phyloP scores from a whole-genome alignment of 2,888 invertebrate species.

The Tiliacea citrago region DNA sequence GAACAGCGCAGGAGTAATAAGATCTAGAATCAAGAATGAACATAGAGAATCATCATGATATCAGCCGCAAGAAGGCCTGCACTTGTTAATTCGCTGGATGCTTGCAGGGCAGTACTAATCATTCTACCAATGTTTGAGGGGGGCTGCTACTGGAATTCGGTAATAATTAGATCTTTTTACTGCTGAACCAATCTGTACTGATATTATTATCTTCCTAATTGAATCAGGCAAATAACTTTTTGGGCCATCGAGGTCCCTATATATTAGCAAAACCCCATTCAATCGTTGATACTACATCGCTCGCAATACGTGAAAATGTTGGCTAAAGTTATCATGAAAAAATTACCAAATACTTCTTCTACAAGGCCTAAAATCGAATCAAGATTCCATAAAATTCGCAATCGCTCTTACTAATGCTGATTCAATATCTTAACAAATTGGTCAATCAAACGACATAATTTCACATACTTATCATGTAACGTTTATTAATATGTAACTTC shows the following conservation, averaged over 20 bases:
- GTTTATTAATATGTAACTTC: conserved; percentile 40
- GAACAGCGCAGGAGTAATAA: neutral
- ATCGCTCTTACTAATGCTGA: conserved; percentile 15
- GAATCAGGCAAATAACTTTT: neutral
- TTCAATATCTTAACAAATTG: conserved; percentile 40
- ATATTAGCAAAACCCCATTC: neutral
- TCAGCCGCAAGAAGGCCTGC: neutral
- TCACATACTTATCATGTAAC: conserved; percentile 39
- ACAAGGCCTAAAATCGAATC: neutral
- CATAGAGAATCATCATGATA: neutral
- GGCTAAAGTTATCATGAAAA: neutral
- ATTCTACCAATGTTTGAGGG: neutral
- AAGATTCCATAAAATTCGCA: neutral
- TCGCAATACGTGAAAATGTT: neutral
- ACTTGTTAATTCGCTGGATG: too few species aligned
- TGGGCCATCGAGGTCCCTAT: neutral
- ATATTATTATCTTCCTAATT: neutral
- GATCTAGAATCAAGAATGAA: neutral
- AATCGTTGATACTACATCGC: too few species aligned
- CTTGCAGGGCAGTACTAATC: neutral
- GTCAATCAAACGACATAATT: conserved; percentile 40
- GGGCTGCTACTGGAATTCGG: neutral
- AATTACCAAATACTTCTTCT: too few species aligned
- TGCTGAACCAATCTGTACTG: neutral
- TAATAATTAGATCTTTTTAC: neutral